Base-by-base conservation (phyloP, 2,797 vertebrate genomes). In the Fistularia commersonii region DNA sequence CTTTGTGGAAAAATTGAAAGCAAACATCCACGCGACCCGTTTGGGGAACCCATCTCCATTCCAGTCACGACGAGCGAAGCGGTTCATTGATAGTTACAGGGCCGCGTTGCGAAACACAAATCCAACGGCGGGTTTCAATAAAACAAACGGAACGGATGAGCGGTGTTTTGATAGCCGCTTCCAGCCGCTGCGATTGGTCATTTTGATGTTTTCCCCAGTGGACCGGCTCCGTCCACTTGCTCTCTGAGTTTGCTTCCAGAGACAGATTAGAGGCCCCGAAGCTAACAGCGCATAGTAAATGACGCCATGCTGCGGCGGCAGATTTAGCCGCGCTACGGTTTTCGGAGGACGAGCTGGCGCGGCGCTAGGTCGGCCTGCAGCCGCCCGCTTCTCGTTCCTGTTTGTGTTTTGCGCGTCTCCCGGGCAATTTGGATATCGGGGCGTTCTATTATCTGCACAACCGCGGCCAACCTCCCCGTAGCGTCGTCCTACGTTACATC, bases 281-380 rank as follows among this genome's bases (percentile, higher is more conserved):
- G 53, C 45, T 43, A 67, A 64, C 38, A 51, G 41, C 52, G 37
- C 51, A 50, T 45, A 74, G 23, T 23, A 23, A 23, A 23, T 23
- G 23, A 23, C 23, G 23, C 23, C 23, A 23, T 4, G 23, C 23
- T 46, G 49, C 31, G 53, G 48, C 10, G 41, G 41, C 54, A 63
- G 53, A 64, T 63, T 67, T 66, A 42, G 51, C 48, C 48, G 51
- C 43, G 51, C 58, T 72, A 52, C 45, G 39, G 37, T 33, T 67
- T 47, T 61, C 61, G 51, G 62, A 58, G 64, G 64, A 54, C 49
- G 32, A 45, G 44, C 71, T 78, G 74, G 68, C 55, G 35, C 15
- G n/a, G 34, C 46, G 41, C 7, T 54, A 1, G 23, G 57, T 52
- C 40, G 37, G 33, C 61, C 49, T 66, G 43, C 47, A 64, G 47